These are phyloP conservation scores for Tetraneura akinire DNA, from an alignment of 1,140 invertebrate species.

Conservation along the genomic window DNA sequence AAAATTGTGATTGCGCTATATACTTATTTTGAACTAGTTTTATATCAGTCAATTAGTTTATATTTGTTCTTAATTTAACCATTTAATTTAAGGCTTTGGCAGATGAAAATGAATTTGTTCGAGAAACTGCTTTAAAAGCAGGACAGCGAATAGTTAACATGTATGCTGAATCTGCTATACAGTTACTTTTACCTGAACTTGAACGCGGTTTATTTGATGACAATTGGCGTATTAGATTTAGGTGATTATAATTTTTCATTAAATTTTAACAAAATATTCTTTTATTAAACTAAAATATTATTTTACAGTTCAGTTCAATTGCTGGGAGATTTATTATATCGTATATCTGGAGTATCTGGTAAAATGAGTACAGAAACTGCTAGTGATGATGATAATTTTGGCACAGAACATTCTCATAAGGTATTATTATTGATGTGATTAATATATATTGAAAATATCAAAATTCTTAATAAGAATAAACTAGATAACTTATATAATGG, in stretches of 20 bases:
- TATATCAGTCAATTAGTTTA: too few species aligned
- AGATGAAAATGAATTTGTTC: conserved; percentile 98
- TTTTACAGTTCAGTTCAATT: conserved; percentile 84
- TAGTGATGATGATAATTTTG: conserved; percentile 98
- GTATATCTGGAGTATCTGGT: conserved; percentile 94
- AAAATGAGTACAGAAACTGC: conserved; percentile 99
- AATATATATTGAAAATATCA: background rate
- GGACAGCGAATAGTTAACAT: conserved; percentile 96
- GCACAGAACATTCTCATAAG: conserved; percentile 91
- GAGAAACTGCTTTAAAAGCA: conserved; percentile 94
- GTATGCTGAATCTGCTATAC: conserved; percentile 95
- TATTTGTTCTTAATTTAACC: too few species aligned
- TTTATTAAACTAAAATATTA: conserved; percentile 29
- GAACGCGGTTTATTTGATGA: conserved; percentile 94
- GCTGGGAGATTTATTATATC: conserved; percentile 93
- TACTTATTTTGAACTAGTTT: too few species aligned
- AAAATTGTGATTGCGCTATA: too few species aligned
- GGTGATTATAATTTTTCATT: conserved; percentile 55
- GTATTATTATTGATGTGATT: conserved; percentile 53
- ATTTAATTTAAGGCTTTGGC: conserved; percentile 74
- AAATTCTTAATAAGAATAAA: too few species aligned
- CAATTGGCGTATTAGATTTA: conserved; percentile 97
- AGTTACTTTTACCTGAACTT: conserved; percentile 88
- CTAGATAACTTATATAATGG: too few species aligned
- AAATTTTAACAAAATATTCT: background rate